phyloP scores from a whole-genome alignment of 2,888 invertebrate genomes.

The Phyto melanocephala region DNA sequence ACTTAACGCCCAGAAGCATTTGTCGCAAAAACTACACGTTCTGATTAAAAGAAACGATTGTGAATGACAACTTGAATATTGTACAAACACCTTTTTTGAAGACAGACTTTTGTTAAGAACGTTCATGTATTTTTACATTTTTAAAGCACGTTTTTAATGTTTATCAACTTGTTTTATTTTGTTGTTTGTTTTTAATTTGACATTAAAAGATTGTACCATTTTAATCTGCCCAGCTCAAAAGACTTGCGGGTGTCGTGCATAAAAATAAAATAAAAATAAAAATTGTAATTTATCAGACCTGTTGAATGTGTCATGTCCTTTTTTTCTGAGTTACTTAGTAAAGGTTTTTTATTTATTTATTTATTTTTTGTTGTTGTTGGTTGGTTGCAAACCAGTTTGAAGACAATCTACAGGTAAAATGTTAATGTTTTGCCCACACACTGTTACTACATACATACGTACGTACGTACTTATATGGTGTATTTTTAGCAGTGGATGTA shows the following conservation, averaged over 20 bases:
- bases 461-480: no score
- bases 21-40: no score
- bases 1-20: no score
- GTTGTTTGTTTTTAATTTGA: constrained; percentile 7
- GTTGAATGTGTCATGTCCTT: constrained; percentile 32
- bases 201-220: constrained; percentile 12
- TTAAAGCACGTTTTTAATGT: constrained; percentile 30
- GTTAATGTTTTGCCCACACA: neutral
- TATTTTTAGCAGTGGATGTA: neutral
- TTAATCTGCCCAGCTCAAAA: neutral
- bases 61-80: no score
- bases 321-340: neutral
- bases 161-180: constrained; percentile 8
- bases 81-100: no score
- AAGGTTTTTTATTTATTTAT: neutral
- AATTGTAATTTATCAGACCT: constrained; percentile 38
- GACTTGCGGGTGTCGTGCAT: neutral
- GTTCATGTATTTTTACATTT: no score
- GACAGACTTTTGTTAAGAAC: no score
- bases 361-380: neutral
- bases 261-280: neutral
- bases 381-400: neutral
- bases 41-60: no score
- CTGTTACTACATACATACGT: no score
- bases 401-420: constrained; percentile 4